Evolutionary conservation across 1,140 invertebrate genomes (phyloP), one percentile per base, ranked within the genome.

Genomic region (Drosophila lowei): DNA sequence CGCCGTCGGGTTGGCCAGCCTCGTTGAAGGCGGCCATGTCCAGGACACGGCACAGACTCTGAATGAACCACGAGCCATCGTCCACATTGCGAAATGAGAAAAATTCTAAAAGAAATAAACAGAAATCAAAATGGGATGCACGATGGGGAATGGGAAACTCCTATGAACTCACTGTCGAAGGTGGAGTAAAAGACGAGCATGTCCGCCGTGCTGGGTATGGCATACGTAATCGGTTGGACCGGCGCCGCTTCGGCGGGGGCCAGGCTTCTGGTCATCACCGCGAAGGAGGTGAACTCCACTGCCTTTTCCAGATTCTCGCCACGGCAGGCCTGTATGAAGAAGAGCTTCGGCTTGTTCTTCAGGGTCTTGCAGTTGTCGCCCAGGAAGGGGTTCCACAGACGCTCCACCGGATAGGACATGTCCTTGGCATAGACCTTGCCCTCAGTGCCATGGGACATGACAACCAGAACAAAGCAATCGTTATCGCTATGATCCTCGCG

Each of bases 21-120:
- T 84, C 83, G 15, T 81, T 67, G 30, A 77, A 90, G 2, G 86
- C 88, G 61, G 93, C 89, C n/a, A 91, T 80, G 13, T 92, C 84
- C 0, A 97, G 89, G 5, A 94, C 93, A 0, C 92, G 68, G 66
- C 93, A 94, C 7, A 97, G 81, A 1, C 94, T 93, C 90, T 97
- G 95, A 38, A 97, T 94, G 83, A 96, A 96, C 96, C 96, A 97
- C 1, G 95, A 95, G 2, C 95, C 95, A 34, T 92, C 92, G 8
- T 93, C 93, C 5, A 93, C 93, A 84, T 96, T 95, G 34, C 95
- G 92, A 93, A 95, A 96, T 0, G 95, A 95, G 73, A 93, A 96
- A 57, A 94, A 95, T 94, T 76, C 72, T 90, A 52, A 2, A 55
- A 2, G 11, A 43, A 56, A 28, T 6, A 7, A 50, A 15, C 2